phyloP scores from a whole-genome alignment of 2,113 vertebrate species.

The Camelus bactrianus region DNA sequence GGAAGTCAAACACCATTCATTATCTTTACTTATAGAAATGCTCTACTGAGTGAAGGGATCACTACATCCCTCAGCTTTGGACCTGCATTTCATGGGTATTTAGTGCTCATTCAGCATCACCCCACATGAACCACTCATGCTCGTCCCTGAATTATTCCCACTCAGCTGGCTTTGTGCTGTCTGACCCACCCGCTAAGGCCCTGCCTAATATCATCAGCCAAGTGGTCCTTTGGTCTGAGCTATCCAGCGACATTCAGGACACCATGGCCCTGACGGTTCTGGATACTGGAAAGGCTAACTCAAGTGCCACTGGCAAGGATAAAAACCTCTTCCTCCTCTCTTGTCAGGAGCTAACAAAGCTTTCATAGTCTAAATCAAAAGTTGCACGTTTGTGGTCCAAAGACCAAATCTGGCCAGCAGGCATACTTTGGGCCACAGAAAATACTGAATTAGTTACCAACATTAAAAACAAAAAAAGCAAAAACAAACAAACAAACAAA shows the following conservation, averaged over 20 bases:
- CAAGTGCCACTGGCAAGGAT: neutral
- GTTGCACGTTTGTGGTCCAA: neutral
- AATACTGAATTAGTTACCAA: conserved; percentile 13
- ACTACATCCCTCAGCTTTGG: neutral
- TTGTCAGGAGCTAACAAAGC: neutral
- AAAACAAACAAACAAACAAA: neutral
- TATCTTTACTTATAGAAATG: neutral
- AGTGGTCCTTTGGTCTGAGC: neutral
- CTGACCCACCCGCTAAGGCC: neutral
- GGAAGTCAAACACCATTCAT: neutral
- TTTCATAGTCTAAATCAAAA: neutral
- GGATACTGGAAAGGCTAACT: neutral
- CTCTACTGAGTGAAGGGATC: neutral
- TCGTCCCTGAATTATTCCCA: neutral
- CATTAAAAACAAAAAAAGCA: neutral
- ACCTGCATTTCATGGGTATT: neutral
- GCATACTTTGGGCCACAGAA: neutral
- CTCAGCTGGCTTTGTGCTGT: neutral
- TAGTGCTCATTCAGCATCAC: neutral
- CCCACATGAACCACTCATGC: neutral
- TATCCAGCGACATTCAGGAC: neutral
- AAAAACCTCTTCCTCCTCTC: neutral
- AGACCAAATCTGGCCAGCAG: neutral
- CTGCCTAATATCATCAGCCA: neutral
- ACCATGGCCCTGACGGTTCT: neutral